These are phyloP conservation scores for Megalurothrips usitatus DNA, from an alignment of 2,888 invertebrate genomes.

Conservation along the genomic window DNA sequence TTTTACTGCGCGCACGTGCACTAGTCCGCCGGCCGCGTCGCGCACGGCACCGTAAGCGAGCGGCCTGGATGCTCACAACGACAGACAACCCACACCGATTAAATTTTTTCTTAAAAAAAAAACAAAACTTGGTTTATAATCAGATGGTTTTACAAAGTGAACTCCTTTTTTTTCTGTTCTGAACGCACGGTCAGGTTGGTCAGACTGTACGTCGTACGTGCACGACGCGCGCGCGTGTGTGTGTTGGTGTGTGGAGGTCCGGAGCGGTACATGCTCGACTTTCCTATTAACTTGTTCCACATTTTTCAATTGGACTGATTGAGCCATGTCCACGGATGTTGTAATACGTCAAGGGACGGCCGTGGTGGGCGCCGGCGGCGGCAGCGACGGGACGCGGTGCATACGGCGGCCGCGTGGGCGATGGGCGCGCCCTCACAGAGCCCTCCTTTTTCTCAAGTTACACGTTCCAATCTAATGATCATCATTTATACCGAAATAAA, in stretches of 20 bases:
- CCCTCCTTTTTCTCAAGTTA: not conserved
- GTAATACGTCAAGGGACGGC: not conserved
- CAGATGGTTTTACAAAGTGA: too few relatives aligned
- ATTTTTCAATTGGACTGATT: slow-evolving; percentile 27
- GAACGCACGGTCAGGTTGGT: too few relatives aligned
- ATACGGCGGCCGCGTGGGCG: not conserved
- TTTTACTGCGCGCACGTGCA: not conserved
- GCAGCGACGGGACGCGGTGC: not conserved
- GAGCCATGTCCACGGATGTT: slow-evolving; percentile 22
- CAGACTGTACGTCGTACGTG: too few relatives aligned
- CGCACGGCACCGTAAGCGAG: not conserved
- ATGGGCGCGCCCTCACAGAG: not conserved
- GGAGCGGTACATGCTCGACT: not conserved
- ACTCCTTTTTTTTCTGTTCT: too few relatives aligned
- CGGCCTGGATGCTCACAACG: too few relatives aligned
- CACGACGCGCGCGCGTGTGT: too few relatives aligned
- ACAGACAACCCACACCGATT: too few relatives aligned
- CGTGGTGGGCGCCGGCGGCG: not conserved
- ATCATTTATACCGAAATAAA: not conserved
- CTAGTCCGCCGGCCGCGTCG: not conserved
- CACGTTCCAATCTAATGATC: slow-evolving; percentile 1
- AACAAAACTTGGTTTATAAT: too few relatives aligned
- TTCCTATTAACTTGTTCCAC: slow-evolving; percentile 13
- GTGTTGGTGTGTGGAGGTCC: too few relatives aligned
- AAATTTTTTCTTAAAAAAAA: too few relatives aligned